Evolutionary conservation across 2,797 vertebrate genomes (phyloP).

Genomic region (Amniataba percoides): DNA sequence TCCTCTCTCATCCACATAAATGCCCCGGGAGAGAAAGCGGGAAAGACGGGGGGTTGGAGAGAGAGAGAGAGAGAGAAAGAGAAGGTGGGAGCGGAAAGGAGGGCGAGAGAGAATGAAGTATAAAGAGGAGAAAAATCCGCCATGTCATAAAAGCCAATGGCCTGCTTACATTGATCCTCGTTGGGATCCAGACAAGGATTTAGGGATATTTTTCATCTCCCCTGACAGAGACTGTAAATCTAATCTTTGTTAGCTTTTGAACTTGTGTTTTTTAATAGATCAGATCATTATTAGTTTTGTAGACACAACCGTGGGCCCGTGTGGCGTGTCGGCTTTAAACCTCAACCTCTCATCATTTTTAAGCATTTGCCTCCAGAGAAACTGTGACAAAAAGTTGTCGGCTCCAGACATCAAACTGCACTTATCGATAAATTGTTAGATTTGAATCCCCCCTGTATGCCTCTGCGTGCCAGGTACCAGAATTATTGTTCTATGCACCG

Average conservation of each 20-base stretch:
- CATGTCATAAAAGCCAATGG: conserved; percentile 84
- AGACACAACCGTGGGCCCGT: conserved; percentile 27
- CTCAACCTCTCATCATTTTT: neutral
- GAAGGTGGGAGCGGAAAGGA: conserved; percentile 31
- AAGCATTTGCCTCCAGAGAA: neutral
- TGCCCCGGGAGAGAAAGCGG: conserved; percentile 58
- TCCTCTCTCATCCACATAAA: conserved; percentile 78
- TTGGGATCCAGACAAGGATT: conserved; percentile 76
- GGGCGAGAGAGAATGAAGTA: conserved; percentile 57
- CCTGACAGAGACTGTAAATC: conserved; percentile 67
- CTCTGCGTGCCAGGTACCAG: neutral
- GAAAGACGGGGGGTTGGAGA: neutral
- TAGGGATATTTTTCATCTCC: conserved; percentile 67
- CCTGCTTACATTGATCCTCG: conserved; percentile 78
- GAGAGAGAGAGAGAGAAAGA: conserved; percentile 14
- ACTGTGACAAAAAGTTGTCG: neutral
- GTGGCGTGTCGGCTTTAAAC: conserved; percentile 32
- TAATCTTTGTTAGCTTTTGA: conserved; percentile 63
- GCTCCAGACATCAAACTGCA: neutral
- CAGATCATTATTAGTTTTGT: conserved; percentile 60
- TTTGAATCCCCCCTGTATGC: neutral
- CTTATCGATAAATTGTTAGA: neutral
- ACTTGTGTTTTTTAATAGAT: conserved; percentile 59
- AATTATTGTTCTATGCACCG: neutral
- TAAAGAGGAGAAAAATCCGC: conserved; percentile 72